A percentile compares a stretch with the other conserved stretches of the same genome.
Evolutionary conservation across 1,140 invertebrate genomes (phyloP).

Genomic region (Cryptotermes secundus): DNA sequence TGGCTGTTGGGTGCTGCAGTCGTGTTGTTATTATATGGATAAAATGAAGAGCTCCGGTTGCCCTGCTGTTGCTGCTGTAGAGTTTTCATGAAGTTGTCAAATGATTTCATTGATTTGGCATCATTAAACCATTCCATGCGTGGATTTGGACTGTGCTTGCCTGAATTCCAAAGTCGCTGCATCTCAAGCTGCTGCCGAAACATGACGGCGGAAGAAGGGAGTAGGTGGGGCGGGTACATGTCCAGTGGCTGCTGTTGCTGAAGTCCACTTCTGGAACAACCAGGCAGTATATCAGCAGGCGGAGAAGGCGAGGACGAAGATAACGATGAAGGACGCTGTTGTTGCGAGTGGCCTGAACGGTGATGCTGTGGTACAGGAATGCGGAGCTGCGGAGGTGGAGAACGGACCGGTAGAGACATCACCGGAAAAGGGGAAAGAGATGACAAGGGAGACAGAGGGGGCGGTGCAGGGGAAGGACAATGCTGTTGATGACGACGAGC

Average conservation of each 20-base stretch:
- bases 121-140: background rate
- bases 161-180: background rate
- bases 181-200: background rate
- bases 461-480: background rate
- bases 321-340: constrained; percentile 18
- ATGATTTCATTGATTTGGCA: background rate
- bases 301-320: constrained; percentile 15
- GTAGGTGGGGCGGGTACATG: background rate
- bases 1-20: background rate
- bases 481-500: background rate
- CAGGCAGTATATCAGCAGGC: background rate
- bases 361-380: background rate
- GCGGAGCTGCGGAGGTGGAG: background rate
- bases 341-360: background rate
- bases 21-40: background rate
- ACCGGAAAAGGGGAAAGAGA: background rate
- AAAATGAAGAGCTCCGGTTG: background rate
- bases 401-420: background rate
- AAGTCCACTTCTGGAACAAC: background rate
- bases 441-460: background rate
- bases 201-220: background rate
- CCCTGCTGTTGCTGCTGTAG: background rate
- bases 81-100: background rate
- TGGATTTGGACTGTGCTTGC: background rate
- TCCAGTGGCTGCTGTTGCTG: background rate